Conservation (phyloP, 2,888 invertebrate species). For the Rhynchonema sp. region DNA sequence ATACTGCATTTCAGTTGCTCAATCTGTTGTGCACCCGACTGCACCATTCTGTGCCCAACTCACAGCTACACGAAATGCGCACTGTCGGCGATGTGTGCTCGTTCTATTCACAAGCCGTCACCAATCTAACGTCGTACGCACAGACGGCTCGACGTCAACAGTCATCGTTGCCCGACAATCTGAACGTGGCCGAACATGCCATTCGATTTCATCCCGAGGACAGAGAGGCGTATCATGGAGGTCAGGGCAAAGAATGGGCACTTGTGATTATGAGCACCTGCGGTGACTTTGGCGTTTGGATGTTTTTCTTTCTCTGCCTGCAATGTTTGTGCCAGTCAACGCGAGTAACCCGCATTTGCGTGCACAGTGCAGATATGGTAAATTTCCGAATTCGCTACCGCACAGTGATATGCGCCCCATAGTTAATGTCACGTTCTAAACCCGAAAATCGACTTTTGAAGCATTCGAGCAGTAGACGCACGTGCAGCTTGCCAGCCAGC, state of each 20-base stretch:
- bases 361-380: neutral
- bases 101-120: constrained; percentile 18
- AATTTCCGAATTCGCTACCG: too few relatives aligned
- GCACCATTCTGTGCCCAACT: constrained; percentile 13
- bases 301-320: too few relatives aligned
- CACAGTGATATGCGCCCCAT: too few relatives aligned
- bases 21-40: neutral
- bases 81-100: constrained; percentile 15
- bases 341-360: neutral
- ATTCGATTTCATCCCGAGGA: constrained; percentile 23
- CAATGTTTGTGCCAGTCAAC: too few relatives aligned
- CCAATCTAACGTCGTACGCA: constrained; percentile 13
- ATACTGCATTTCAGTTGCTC: neutral
- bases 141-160: constrained; percentile 13
- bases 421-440: too few relatives aligned
- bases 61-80: constrained; percentile 15
- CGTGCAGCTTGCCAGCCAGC: too few relatives aligned
- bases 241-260: constrained; percentile 5
- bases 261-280: neutral
- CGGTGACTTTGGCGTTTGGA: too few relatives aligned
- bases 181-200: constrained; percentile 18
- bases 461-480: too few relatives aligned
- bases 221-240: constrained; percentile 18
- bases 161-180: constrained; percentile 13
- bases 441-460: too few relatives aligned